phyloP scores from a whole-genome alignment of 2,888 invertebrate species.

The Eueremaeus valkanovi region DNA sequence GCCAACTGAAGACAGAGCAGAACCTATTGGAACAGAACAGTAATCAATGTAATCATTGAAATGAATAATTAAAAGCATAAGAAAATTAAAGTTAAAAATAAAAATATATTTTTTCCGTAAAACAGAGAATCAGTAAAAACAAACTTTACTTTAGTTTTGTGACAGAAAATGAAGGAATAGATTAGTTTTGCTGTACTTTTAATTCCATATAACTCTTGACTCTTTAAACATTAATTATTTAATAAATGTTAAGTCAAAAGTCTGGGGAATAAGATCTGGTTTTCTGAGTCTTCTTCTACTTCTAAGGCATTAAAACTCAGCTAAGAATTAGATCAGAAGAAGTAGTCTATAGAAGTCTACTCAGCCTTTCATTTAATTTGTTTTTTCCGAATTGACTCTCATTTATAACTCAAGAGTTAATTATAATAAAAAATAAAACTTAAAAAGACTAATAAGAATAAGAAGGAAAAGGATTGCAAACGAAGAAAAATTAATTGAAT shows the following conservation, averaged over 20 bases:
- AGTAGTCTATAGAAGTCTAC: too few relatives aligned
- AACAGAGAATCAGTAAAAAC: neutral
- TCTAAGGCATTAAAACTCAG: too few relatives aligned
- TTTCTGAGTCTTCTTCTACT: too few relatives aligned
- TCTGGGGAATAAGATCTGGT: neutral
- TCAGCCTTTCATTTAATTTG: too few relatives aligned
- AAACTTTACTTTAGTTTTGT: neutral
- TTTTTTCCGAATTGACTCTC: too few relatives aligned
- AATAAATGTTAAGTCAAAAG: conserved; percentile 8
- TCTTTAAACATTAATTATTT: neutral
- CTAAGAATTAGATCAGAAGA: too few relatives aligned
- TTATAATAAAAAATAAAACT: too few relatives aligned
- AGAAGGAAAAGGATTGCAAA: too few relatives aligned
- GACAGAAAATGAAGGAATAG: neutral
- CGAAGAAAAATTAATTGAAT: too few relatives aligned
- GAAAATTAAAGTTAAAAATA: neutral
- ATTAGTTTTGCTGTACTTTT: conserved; percentile 9
- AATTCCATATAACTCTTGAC: neutral
- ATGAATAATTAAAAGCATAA: neutral
- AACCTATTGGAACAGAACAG: conserved; percentile 26
- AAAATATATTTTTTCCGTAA: neutral
- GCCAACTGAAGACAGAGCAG: conserved; percentile 36
- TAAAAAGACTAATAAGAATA: too few relatives aligned
- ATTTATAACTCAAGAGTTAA: too few relatives aligned
- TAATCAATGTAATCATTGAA: neutral